These are phyloP conservation scores for Hippoglossus stenolepis DNA, from an alignment of 2,113 vertebrate species.

Conservation along the genomic window DNA sequence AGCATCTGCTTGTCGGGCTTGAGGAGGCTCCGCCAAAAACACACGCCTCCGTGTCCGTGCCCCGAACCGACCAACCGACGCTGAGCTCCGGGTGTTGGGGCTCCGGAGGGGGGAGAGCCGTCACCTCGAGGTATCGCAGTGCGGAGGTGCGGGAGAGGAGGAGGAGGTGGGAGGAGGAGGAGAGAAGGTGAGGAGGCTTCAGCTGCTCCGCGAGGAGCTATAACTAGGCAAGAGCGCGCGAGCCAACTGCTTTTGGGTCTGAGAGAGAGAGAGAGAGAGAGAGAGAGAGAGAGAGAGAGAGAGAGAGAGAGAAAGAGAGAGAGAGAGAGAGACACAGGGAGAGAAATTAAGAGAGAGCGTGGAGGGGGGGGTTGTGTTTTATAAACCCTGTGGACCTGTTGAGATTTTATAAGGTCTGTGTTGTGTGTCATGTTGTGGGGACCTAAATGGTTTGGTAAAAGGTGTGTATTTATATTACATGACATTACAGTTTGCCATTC, in stretches of 20 bases:
- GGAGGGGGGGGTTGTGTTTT: not conserved
- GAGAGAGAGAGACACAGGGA: slow-evolving; percentile 1
- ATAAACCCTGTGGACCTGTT: slow-evolving; percentile 63
- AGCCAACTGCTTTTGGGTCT: slow-evolving; percentile 32
- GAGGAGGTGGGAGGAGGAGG: too few species aligned
- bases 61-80: too few species aligned
- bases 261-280: slow-evolving; percentile 21
- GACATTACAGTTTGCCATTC: too few species aligned
- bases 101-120: slow-evolving; percentile 26
- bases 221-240: slow-evolving; percentile 37
- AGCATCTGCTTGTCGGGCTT: slow-evolving; percentile 57
- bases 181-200: not conserved
- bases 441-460: too few species aligned
- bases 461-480: too few species aligned
- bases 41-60: too few species aligned
- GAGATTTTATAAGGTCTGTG: slow-evolving; percentile 28
- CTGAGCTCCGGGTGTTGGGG: not conserved
- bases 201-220: not conserved
- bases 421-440: not conserved
- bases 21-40: not conserved
- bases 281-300: not conserved
- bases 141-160: not conserved
- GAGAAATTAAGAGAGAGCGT: not conserved
- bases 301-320: slow-evolving; percentile 6
- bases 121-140: not conserved